Base-by-base conservation (phyloP, 1,140 invertebrate species). In the Brachionus paranguensis region DNA sequence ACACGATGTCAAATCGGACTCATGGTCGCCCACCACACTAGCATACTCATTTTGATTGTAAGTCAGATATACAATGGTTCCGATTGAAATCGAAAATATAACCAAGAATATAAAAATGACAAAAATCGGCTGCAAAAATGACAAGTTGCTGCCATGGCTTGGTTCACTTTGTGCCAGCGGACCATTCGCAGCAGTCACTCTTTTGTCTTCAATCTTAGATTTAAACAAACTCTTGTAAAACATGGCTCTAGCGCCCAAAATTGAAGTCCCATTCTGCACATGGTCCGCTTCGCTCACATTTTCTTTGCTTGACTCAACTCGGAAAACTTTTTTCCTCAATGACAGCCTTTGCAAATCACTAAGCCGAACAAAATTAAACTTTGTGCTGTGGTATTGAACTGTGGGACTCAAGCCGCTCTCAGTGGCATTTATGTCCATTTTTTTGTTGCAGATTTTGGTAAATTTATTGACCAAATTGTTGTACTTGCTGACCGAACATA, bases 401-500 rank as follows among this genome's bases (percentile, higher is more conserved):
- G 20, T 76, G 17, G 72, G 43, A n/a, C 5, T 29, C 8, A 29
- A 12, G 10, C 14, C 43, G 33, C 33, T 81, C 33, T 81, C 78
- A 37, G 64, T 81, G 33, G 78, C 53, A 14, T 60, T 81, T 24
- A 81, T 60, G 20, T 81, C 37, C 27, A 81, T 60, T 45, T 81
- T 60, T 64, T 41, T 60, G 7, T 68, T 53, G 78, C 78, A 81
- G 1, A 81, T 68, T 37, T 81, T 81, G 12, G 53, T 81, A 45
- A 81, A 81, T 68, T 81, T 68, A 29, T 81, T 81, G 1, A 43
- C 64, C 27, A 43, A 24, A 68, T 68, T 81, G 14, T 81, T 81
- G 53, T 81, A 81, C 41, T 81, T 81, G 17, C 41, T 81, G n/a
- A 81, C 78, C 33, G 64, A 43, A 37, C 78, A 81, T 8, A 81